A percentile compares a stretch with the other conserved stretches of the same genome.
phyloP scores from a whole-genome alignment of 2,113 vertebrate species.

The Helogale parvula region DNA sequence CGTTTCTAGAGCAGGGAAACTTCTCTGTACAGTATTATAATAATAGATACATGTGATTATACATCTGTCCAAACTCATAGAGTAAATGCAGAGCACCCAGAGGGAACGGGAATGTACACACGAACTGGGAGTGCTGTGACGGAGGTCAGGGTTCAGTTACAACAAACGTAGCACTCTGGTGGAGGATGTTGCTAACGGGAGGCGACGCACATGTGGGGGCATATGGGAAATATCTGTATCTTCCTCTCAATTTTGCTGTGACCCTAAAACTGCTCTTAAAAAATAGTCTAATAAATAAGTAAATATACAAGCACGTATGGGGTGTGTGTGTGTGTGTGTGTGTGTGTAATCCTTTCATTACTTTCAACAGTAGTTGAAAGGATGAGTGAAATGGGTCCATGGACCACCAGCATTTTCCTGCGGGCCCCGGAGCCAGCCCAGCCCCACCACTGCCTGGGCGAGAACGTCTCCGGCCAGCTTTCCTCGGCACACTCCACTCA shows the following conservation, averaged over 20 bases:
- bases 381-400: not conserved
- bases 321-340: too few relatives aligned
- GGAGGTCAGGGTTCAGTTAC: not conserved
- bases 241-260: not conserved
- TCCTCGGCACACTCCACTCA: not conserved
- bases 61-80: not conserved
- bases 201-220: not conserved
- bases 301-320: not conserved
- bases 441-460: fast-evolving
- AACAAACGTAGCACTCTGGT: not conserved
- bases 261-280: not conserved
- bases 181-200: not conserved
- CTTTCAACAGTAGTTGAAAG: not conserved
- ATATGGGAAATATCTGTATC: not conserved
- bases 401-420: not conserved
- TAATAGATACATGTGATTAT: not conserved
- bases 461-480: not conserved
- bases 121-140: not conserved
- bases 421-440: not conserved
- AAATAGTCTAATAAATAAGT: not conserved
- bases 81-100: not conserved
- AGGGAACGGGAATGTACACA: not conserved
- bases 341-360: not conserved
- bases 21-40: too few relatives aligned
- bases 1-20: not conserved